phyloP scores from a whole-genome alignment of 2,797 vertebrate genomes.

The Capromys pilorides region DNA sequence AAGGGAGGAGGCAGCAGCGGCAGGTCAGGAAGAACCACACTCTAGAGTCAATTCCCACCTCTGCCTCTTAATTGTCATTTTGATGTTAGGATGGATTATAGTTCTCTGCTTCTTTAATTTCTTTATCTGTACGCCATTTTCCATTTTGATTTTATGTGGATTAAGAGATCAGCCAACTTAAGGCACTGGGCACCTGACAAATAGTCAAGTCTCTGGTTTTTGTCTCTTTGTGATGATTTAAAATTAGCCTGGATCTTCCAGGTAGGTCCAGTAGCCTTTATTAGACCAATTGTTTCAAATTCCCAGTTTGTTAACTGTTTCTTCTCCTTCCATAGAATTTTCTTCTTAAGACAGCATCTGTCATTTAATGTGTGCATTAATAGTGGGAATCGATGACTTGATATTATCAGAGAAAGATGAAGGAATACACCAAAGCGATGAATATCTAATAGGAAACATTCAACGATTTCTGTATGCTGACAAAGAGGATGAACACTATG shows the following conservation, averaged over 20 bases:
- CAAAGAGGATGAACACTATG: not conserved
- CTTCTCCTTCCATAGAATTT: not conserved
- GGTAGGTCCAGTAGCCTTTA: not conserved
- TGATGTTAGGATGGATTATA: not conserved
- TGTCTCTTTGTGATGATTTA: not conserved
- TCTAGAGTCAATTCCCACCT: not conserved
- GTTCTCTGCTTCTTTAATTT: not conserved
- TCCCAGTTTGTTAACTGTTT: constrained; percentile 10
- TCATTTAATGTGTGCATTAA: not conserved
- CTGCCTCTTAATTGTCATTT: not conserved
- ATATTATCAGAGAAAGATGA: constrained; percentile 16
- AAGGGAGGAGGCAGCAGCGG: not conserved
- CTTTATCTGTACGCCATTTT: not conserved
- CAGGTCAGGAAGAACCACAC: fast-evolving
- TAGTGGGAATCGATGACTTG: not conserved
- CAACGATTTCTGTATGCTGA: not conserved
- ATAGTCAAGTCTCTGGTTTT: not conserved
- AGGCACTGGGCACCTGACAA: not conserved
- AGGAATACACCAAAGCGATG: not conserved
- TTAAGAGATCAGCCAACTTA: not conserved
- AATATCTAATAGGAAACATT: not conserved
- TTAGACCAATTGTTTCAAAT: not conserved
- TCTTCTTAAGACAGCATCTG: constrained; percentile 22
- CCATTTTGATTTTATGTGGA: not conserved
- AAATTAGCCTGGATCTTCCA: not conserved